These are phyloP conservation scores for Agrypnia vestita DNA, from an alignment of 1,140 invertebrate genomes.

Conservation along the genomic window DNA sequence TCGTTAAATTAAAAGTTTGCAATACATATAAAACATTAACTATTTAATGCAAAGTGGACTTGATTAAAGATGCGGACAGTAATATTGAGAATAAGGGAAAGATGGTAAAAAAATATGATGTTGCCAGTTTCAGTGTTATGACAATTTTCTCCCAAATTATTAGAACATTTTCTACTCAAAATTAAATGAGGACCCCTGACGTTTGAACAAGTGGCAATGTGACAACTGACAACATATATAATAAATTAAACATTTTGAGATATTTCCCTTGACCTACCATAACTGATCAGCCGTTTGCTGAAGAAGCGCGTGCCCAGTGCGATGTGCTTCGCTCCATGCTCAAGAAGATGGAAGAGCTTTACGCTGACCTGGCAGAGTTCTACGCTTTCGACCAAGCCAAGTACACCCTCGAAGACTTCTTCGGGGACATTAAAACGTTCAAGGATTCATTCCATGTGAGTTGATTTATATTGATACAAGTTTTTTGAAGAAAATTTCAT, in stretches of 20 bases:
- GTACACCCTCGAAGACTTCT: slow-evolving; percentile 97
- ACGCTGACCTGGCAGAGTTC: slow-evolving; percentile 89
- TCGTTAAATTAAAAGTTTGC: too few species aligned
- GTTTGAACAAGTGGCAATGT: neutral
- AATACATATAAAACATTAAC: too few species aligned
- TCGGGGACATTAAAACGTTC: slow-evolving; percentile 95
- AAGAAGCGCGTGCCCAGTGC: slow-evolving; percentile 88
- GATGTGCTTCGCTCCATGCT: slow-evolving; percentile 94
- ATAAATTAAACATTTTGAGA: neutral
- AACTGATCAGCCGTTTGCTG: slow-evolving; percentile 78
- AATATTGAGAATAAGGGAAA: too few species aligned
- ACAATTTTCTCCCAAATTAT: too few species aligned
- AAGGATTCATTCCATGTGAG: slow-evolving; percentile 92
- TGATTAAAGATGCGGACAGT: too few species aligned
- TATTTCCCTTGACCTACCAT: slow-evolving; percentile 40
- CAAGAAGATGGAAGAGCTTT: slow-evolving; percentile 92
- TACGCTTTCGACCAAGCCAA: slow-evolving; percentile 95
- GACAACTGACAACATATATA: neutral
- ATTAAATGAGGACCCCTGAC: neutral
- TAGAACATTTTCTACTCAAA: neutral
- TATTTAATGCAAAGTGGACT: too few species aligned
- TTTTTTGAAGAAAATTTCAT: neutral
- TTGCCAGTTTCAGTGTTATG: too few species aligned
- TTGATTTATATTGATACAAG: slow-evolving; percentile 50
- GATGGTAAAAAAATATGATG: too few species aligned